Percentiles rank a stretch among this genome's conserved stretches.
Conservation (phyloP, 2,797 vertebrate species). For the Lacerta viridis region DNA sequence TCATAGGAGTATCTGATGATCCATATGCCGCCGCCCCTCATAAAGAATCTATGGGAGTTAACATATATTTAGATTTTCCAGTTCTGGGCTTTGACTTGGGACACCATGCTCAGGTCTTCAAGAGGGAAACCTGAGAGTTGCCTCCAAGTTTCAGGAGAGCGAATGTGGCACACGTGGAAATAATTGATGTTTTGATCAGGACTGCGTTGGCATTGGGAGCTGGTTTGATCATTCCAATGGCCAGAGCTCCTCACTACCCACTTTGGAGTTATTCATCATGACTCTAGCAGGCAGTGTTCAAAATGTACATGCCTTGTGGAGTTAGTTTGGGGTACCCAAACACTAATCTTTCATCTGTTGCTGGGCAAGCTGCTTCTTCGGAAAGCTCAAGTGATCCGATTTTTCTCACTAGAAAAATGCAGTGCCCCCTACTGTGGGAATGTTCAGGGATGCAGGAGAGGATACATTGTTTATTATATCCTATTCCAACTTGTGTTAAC, state of each 20-base stretch:
- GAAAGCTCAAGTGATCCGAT: background rate
- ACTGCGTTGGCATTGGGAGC: constrained; percentile 55
- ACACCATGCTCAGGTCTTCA: background rate
- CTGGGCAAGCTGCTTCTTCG: background rate
- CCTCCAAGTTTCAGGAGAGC: background rate
- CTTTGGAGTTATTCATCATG: constrained; percentile 23
- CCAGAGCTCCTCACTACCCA: constrained; percentile 60
- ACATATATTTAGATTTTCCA: no score
- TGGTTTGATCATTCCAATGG: constrained; percentile 55
- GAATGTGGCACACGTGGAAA: no score
- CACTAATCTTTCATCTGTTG: background rate
- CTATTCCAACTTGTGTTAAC: no score
- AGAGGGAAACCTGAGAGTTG: background rate
- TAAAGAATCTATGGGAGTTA: background rate
- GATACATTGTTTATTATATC: no score
- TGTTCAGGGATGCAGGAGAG: no score
- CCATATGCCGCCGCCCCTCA: no score
- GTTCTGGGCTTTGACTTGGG: background rate
- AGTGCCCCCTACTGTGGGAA: no score
- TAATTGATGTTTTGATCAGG: background rate
- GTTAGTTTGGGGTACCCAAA: background rate
- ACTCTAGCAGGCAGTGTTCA: constrained; percentile 27
- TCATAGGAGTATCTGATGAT: background rate
- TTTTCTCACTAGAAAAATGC: background rate
- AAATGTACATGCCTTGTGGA: background rate